Evolutionary conservation across 2,797 vertebrate species (phyloP).

Genomic region (Pseudochirops cupreus): DNA sequence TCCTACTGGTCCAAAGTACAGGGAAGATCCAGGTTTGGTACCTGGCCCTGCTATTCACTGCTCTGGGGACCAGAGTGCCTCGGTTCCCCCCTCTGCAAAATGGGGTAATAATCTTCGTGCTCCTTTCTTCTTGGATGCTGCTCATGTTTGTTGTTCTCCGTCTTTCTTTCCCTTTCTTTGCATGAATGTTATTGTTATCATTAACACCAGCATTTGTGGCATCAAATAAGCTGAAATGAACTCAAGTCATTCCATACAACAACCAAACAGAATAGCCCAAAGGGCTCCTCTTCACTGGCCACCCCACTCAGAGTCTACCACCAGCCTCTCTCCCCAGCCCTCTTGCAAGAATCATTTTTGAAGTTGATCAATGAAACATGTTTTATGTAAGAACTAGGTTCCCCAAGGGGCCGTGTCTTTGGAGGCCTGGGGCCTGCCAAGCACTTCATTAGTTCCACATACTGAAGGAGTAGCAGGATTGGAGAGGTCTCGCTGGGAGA

Average conservation of each 20-base stretch:
- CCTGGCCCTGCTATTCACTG: background rate
- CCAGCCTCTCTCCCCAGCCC: slow-evolving; percentile 46
- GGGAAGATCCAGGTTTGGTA: background rate
- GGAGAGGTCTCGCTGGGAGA: slow-evolving; percentile 85
- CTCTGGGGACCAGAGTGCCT: background rate
- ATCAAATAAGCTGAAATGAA: background rate
- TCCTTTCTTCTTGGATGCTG: background rate
- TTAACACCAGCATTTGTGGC: background rate
- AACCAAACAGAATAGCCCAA: background rate
- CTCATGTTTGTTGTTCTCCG: background rate
- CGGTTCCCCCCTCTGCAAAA: background rate
- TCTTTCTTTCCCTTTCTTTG: background rate
- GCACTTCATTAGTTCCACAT: slow-evolving; percentile 88
- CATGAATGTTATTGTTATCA: background rate
- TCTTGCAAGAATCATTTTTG: slow-evolving; percentile 83
- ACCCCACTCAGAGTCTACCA: background rate
- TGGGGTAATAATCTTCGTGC: background rate
- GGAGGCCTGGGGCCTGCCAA: slow-evolving; percentile 82
- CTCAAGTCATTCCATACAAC: slow-evolving; percentile 16
- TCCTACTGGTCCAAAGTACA: background rate
- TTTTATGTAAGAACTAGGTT: slow-evolving; percentile 86
- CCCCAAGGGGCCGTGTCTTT: slow-evolving; percentile 83
- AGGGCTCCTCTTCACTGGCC: slow-evolving; percentile 3
- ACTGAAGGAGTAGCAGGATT: slow-evolving; percentile 87
- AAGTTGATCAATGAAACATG: slow-evolving; percentile 88